Percentiles rank a stretch among this genome's conserved stretches.
These are phyloP conservation scores for Oenanthe oenanthe DNA, from an alignment of 2,113 vertebrate genomes.

Conservation along the genomic window DNA sequence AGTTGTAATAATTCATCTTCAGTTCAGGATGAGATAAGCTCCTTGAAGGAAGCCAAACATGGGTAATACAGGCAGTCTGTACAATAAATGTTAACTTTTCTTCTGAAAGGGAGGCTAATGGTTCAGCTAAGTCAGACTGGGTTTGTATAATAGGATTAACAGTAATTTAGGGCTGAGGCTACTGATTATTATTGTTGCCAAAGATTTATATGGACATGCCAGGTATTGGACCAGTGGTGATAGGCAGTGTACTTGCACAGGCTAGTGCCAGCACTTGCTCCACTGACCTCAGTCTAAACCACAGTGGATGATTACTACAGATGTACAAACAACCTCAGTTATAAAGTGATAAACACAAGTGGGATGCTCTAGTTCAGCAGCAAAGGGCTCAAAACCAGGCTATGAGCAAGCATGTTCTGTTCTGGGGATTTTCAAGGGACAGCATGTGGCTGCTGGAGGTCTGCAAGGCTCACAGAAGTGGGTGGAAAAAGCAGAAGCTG, in stretches of 20 bases:
- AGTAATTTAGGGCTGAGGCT: not conserved
- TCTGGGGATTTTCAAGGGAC: not conserved
- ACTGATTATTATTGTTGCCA: not conserved
- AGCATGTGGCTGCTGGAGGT: not conserved
- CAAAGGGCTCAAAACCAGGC: not conserved
- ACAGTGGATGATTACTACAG: not conserved
- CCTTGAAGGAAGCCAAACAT: not conserved
- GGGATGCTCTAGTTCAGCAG: not conserved
- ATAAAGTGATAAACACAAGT: not conserved
- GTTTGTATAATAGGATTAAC: not conserved
- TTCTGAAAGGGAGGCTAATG: not conserved
- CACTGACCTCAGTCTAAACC: not conserved
- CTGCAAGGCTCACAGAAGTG: not conserved
- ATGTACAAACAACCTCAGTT: not conserved
- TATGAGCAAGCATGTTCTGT: not conserved
- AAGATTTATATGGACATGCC: not conserved
- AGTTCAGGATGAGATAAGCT: not conserved
- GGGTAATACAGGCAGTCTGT: not conserved
- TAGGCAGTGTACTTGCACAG: not conserved
- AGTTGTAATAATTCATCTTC: constrained; percentile 68
- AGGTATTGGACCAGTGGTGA: not conserved
- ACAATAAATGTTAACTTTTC: not conserved
- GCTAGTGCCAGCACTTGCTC: not conserved
- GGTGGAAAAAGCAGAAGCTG: not conserved
- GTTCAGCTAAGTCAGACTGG: not conserved